Percentiles rank a stretch among this genome's conserved stretches.
These are phyloP conservation scores for Talpa occidentalis DNA, from an alignment of 2,113 vertebrate genomes.

Conservation along the genomic window DNA sequence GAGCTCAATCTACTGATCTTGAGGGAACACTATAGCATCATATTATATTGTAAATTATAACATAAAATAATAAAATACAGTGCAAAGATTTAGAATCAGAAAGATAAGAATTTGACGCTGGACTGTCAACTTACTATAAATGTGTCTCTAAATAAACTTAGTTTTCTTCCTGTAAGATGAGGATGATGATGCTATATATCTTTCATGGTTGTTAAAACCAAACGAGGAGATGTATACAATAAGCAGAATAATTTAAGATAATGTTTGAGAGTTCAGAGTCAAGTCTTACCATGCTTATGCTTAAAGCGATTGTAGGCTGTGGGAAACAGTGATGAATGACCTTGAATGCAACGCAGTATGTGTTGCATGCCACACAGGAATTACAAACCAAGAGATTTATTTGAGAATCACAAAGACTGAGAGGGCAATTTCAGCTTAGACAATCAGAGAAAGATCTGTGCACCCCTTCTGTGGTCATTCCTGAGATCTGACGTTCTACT, in stretches of 20 bases:
- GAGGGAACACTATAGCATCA: neutral
- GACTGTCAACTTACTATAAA: neutral
- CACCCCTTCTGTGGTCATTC: neutral
- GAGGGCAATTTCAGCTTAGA: constrained; percentile 11
- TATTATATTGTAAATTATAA: neutral
- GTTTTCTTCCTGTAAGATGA: constrained; percentile 2
- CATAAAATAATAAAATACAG: neutral
- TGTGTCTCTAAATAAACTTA: neutral
- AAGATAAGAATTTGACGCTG: neutral
- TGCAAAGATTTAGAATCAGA: neutral
- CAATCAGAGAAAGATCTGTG: neutral
- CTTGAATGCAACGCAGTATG: neutral
- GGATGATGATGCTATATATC: neutral
- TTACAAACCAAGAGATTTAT: neutral
- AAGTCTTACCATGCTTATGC: neutral
- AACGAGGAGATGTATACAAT: neutral
- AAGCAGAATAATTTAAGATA: too few relatives aligned
- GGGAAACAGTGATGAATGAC: neutral
- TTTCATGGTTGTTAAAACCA: neutral
- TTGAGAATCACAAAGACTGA: neutral
- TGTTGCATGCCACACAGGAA: neutral
- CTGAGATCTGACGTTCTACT: neutral
- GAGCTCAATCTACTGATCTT: neutral
- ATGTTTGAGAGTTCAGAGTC: neutral
- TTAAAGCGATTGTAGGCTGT: neutral